phyloP scores from a whole-genome alignment of 2,113 vertebrate species.

The Corydoras maculifer region DNA sequence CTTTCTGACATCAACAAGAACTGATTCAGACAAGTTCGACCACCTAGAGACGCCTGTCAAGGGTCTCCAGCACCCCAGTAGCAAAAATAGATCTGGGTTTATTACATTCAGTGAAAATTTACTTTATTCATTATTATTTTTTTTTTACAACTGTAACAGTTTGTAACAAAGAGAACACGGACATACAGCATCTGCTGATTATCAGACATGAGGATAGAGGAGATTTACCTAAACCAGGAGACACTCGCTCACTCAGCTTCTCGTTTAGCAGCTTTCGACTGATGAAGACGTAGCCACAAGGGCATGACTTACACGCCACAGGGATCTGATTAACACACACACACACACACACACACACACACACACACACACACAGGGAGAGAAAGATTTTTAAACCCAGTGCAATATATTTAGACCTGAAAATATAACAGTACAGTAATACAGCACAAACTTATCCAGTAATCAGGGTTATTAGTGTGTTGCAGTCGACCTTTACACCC shows the following conservation, averaged over 20 bases:
- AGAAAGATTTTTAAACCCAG: background rate
- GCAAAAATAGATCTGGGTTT: no score
- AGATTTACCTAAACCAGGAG: constrained; percentile 73
- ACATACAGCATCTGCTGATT: no score
- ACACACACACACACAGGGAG: constrained; percentile 29
- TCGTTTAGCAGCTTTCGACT: constrained; percentile 93
- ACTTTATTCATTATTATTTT: no score
- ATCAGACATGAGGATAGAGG: background rate
- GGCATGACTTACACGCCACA: constrained; percentile 94
- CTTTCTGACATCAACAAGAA: no score
- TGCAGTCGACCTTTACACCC: background rate
- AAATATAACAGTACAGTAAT: background rate
- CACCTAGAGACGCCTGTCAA: no score
- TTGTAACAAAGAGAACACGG: no score
- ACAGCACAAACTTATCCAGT: background rate
- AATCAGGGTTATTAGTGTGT: background rate
- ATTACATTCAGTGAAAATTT: no score
- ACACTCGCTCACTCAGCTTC: constrained; percentile 78
- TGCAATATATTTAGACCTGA: background rate
- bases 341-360: constrained; percentile 24
- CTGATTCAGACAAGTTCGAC: no score
- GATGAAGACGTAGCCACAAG: constrained; percentile 95
- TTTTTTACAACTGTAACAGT: no score
- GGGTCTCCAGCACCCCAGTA: no score
- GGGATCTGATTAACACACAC: constrained; percentile 73